These are phyloP conservation scores for Heliconius ethilla DNA, from an alignment of 2,888 invertebrate genomes.

Conservation along the genomic window DNA sequence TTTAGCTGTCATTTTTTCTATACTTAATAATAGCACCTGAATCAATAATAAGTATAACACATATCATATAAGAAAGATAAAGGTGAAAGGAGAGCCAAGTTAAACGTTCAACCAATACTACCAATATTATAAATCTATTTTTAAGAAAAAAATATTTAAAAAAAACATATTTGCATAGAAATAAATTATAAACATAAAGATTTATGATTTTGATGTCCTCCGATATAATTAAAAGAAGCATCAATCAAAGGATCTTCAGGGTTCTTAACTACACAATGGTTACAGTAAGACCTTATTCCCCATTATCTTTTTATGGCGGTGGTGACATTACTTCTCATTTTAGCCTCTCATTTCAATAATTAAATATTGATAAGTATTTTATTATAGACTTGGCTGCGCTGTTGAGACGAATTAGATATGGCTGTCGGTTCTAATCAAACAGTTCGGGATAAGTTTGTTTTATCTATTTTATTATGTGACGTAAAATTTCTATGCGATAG, in stretches of 20 bases:
- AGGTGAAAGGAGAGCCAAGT: too few relatives aligned
- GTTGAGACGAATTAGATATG: conserved; percentile 1
- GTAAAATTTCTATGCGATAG: background rate
- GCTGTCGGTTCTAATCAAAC: background rate
- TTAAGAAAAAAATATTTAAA: background rate
- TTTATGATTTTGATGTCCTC: conserved; percentile 69
- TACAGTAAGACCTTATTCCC: conserved; percentile 22
- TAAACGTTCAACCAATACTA: too few relatives aligned
- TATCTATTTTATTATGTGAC: background rate
- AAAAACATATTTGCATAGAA: background rate
- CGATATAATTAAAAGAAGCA: conserved; percentile 70
- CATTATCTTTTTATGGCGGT: conserved; percentile 21
- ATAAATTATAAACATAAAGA: conserved; percentile 52
- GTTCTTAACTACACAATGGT: conserved; percentile 28
- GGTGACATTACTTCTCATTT: conserved; percentile 12
- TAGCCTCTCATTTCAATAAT: conserved; percentile 22
- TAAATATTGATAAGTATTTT: conserved; percentile 27
- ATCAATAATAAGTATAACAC: background rate
- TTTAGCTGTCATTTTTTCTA: background rate
- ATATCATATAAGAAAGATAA: too few relatives aligned
- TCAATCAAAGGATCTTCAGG: conserved; percentile 59
- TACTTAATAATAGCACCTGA: background rate
- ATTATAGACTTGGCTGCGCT: conserved; percentile 2
- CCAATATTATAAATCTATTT: too few relatives aligned
- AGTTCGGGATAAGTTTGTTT: background rate